phyloP scores from a whole-genome alignment of 2,888 invertebrate genomes.

The Anoplius nigerrimus region DNA sequence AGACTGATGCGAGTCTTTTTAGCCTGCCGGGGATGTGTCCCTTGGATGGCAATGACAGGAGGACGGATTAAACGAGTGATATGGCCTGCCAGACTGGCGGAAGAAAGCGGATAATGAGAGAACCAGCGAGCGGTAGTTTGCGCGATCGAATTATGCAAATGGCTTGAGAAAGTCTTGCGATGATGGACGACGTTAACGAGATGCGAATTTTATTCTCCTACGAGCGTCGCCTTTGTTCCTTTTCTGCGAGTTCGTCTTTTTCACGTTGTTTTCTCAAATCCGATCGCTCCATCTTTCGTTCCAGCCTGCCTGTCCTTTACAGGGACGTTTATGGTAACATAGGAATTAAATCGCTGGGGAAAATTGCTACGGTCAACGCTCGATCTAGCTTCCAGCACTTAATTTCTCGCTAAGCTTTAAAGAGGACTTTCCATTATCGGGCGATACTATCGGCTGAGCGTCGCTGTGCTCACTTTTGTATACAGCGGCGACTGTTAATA shows the following conservation, averaged over 20 bases:
- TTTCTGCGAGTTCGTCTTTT: not conserved
- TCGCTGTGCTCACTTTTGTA: no score
- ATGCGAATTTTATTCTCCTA: not conserved
- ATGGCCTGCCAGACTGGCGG: not conserved
- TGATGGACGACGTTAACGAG: constrained; percentile 2
- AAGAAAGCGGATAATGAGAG: not conserved
- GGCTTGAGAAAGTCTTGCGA: not conserved
- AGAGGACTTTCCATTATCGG: no score
- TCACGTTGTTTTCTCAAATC: not conserved
- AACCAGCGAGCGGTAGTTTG: not conserved
- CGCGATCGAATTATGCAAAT: constrained; percentile 4
- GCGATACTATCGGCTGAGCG: no score
- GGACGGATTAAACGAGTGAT: constrained; percentile 3
- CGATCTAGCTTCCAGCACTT: no score
- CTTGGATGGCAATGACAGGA: not conserved
- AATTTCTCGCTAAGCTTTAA: no score
- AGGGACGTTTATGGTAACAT: no score
- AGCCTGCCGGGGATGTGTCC: constrained; percentile 1
- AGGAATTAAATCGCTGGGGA: no score
- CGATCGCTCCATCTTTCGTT: no score
- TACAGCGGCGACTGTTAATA: no score
- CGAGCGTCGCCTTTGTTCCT: not conserved
- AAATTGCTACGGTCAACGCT: no score
- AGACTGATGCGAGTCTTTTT: not conserved
- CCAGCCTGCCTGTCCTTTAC: no score